A percentile compares a stretch with the other conserved stretches of the same genome.
These are phyloP conservation scores for Limulus polyphemus DNA, from an alignment of 2,888 invertebrate species.

Conservation along the genomic window DNA sequence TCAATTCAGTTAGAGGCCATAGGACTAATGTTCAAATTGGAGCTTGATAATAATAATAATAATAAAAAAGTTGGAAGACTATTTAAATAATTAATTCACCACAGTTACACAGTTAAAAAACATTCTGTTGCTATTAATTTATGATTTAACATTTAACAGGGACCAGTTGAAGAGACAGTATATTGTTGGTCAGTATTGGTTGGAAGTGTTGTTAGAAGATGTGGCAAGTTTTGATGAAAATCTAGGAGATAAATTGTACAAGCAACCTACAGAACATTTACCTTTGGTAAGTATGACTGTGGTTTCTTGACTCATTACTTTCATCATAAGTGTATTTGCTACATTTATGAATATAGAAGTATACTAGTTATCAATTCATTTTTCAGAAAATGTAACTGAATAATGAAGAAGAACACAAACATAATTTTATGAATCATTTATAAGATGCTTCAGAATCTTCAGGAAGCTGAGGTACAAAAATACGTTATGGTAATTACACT, in stretches of 20 bases:
- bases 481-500: no score
- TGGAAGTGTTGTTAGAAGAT: constrained; percentile 89
- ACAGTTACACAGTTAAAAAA: constrained; percentile 7
- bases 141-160: constrained; percentile 43
- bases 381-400: no score
- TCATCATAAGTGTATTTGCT: background rate
- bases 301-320: background rate
- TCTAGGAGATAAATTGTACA: constrained; percentile 77
- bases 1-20: no score
- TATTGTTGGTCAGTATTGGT: constrained; percentile 70
- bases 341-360: no score
- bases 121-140: constrained; percentile 12
- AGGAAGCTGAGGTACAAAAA: no score
- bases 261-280: constrained; percentile 82
- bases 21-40: no score
- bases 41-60: no score
- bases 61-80: no score
- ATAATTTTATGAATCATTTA: no score
- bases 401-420: background rate
- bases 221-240: constrained; percentile 85
- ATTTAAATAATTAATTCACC: no score
- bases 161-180: constrained; percentile 88
- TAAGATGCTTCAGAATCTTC: no score
- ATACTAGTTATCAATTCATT: no score
- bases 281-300: constrained; percentile 49